Evolutionary conservation across 1,140 invertebrate species (phyloP).

Genomic region (Anagrus nilaparvatae): DNA sequence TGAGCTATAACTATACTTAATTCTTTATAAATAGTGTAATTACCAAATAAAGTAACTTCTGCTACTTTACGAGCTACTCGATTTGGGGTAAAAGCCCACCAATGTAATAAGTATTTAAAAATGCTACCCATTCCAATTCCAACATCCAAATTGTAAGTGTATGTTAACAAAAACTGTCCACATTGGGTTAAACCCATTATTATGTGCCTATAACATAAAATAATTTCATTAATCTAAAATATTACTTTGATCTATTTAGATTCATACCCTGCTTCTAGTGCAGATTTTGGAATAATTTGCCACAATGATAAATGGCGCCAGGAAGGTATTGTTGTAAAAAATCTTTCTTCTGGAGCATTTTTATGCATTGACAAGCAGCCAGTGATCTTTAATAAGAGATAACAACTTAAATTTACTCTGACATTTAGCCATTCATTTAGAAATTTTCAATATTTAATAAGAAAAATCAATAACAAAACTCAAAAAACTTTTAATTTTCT

Average conservation of each 20-base stretch:
- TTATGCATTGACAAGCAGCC: constrained; percentile 35
- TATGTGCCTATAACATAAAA: constrained; percentile 53
- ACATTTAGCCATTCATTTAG: no score
- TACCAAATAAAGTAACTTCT: constrained; percentile 58
- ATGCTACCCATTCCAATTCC: constrained; percentile 31
- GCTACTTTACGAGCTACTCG: constrained; percentile 51
- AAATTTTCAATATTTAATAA: no score
- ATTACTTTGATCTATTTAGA: neutral
- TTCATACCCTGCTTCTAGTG: constrained; percentile 37
- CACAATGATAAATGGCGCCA: constrained; percentile 35
- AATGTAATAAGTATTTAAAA: constrained; percentile 55
- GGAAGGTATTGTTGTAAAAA: constrained; percentile 36
- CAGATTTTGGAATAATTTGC: constrained; percentile 38
- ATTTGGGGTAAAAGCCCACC: constrained; percentile 60
- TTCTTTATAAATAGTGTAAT: constrained; percentile 50
- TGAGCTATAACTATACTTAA: constrained; percentile 57
- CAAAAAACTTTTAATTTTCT: no score
- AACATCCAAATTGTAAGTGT: constrained; percentile 56
- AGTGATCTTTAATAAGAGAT: constrained; percentile 29
- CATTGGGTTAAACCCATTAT: constrained; percentile 90
- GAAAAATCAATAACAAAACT: no score
- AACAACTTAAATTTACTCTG: constrained; percentile 3
- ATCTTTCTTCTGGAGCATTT: constrained; percentile 37
- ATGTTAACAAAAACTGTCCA: constrained; percentile 84
- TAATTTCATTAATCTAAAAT: constrained; percentile 4